These are phyloP conservation scores for Lepus townsendii DNA, from an alignment of 2,797 vertebrate genomes.

Conservation along the genomic window DNA sequence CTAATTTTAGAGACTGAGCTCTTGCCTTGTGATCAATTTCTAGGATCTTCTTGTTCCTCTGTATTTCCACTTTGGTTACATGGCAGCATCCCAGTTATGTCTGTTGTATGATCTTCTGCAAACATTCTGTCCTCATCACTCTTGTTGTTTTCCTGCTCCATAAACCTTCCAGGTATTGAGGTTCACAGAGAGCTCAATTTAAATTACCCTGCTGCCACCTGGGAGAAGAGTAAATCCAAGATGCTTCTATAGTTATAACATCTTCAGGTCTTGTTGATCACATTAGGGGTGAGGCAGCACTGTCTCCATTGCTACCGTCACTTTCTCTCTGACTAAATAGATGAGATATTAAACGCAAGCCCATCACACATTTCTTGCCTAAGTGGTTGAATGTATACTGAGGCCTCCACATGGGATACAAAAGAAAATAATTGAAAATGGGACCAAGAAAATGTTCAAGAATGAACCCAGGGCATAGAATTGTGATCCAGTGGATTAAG, in stretches of 20 bases:
- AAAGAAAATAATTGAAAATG: conserved; percentile 8
- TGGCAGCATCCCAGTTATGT: not conserved
- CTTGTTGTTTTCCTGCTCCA: not conserved
- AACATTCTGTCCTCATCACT: too few species aligned
- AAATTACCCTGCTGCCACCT: not conserved
- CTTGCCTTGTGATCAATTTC: not conserved
- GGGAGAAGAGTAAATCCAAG: not conserved
- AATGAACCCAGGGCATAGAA: not conserved
- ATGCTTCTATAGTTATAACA: not conserved
- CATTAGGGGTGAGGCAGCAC: not conserved
- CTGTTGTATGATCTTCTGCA: not conserved
- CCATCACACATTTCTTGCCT: not conserved
- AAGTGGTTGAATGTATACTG: not conserved
- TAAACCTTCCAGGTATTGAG: not conserved
- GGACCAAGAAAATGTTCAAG: not conserved
- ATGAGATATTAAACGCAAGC: not conserved
- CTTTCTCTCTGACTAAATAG: not conserved
- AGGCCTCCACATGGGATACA: not conserved
- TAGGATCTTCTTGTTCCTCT: not conserved
- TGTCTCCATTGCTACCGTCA: not conserved
- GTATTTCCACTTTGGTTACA: not conserved
- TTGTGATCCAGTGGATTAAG: too few species aligned
- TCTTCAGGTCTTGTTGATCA: not conserved
- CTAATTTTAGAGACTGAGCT: not conserved
- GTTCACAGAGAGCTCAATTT: not conserved